phyloP scores from a whole-genome alignment of 2,113 vertebrate genomes.

The Oxyura jamaicensis region DNA sequence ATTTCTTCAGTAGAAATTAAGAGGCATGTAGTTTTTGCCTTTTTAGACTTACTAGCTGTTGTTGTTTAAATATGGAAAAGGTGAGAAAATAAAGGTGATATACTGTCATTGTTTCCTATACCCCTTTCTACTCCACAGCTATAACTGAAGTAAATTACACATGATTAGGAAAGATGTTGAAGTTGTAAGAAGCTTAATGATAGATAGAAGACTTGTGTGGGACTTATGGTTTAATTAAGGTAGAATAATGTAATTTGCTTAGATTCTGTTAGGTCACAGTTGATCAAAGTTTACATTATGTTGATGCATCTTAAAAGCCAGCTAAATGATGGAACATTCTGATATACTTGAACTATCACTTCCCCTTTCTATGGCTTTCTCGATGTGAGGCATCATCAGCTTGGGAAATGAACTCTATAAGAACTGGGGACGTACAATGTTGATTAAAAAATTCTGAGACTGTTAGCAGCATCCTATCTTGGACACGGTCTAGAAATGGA shows the following conservation, averaged over 20 bases:
- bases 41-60: not conserved
- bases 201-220: not conserved
- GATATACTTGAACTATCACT: not conserved
- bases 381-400: not conserved
- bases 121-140: not conserved
- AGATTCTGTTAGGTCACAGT: not conserved
- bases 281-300: not conserved
- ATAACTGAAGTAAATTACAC: conserved; percentile 20
- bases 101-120: not conserved
- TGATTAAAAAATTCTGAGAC: not conserved
- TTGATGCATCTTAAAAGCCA: not conserved
- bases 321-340: not conserved
- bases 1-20: not conserved
- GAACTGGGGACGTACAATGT: not conserved
- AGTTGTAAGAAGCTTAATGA: conserved; percentile 3
- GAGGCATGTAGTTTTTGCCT: not conserved
- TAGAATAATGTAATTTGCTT: conserved; percentile 18
- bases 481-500: not conserved
- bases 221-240: conserved; percentile 2
- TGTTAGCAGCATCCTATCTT: not conserved
- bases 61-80: not conserved
- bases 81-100: not conserved
- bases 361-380: not conserved
- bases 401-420: not conserved
- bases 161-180: conserved; percentile 5